These are phyloP conservation scores for Macrobrachium rosenbergii DNA, from an alignment of 1,140 invertebrate species.

Conservation along the genomic window DNA sequence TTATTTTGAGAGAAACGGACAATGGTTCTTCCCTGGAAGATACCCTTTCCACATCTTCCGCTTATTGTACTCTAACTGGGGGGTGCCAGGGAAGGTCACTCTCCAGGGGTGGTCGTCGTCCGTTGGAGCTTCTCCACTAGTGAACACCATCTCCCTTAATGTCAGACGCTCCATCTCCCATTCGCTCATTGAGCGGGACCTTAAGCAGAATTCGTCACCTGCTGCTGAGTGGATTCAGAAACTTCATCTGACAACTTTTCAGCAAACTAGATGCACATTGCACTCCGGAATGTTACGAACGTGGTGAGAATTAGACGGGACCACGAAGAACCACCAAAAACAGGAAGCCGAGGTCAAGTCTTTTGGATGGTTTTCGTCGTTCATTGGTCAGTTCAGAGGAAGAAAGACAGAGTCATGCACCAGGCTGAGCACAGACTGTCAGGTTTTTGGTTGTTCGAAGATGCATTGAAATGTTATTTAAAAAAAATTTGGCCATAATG, in stretches of 20 bases:
- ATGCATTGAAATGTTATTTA: too few relatives aligned
- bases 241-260: background rate
- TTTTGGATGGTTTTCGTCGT: background rate
- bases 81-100: background rate
- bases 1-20: background rate
- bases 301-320: background rate
- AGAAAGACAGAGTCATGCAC: background rate
- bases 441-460: background rate
- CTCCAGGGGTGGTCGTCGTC: background rate
- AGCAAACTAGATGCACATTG: background rate
- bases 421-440: background rate
- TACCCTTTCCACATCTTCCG: background rate
- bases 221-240: background rate
- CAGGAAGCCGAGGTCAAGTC: background rate
- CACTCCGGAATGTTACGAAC: background rate
- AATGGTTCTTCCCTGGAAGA: background rate
- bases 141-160: background rate
- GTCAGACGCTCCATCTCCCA: too few relatives aligned
- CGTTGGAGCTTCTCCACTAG: background rate
- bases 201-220: background rate
- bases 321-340: too few relatives aligned
- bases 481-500: too few relatives aligned
- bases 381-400: background rate
- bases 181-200: background rate
- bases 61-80: background rate